Base-by-base conservation (phyloP, 2,797 vertebrate species). In the Ciconia nigra region DNA sequence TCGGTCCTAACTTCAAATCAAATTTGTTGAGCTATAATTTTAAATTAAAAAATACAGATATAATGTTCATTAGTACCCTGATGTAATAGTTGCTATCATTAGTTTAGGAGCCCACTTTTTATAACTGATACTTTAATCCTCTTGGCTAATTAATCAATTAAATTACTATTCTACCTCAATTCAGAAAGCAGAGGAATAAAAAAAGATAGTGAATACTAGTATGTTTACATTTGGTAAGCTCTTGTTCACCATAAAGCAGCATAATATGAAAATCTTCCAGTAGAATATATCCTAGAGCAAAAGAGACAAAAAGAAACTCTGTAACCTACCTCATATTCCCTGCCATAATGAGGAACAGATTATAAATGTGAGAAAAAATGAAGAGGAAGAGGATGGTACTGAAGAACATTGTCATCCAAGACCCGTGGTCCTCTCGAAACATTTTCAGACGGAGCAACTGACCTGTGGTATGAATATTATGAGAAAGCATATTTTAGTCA, bases 381-480 rank as follows among this genome's bases (percentile, higher is more conserved):
- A 99, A 99, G 96, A 99, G 99, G 97, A 99, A 99, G 97, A 99
- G 99, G 97, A 99, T 99, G 78, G 98, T 98, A 98, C 99, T 99
- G 99, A 99, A 99, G 98, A 99, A 99, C 99, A 99, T 99, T 1
- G 99, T 99, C 99, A 99, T 99, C 99, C 99, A 99, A 46, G 99
- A 99, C 73, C 99, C 99, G 7, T 99, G 99, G 95, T 99, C 99
- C 96, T 99, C 99, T 54, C 99, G 98, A 98, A 99, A 99, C 99
- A 99, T 99, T 98, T 99, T 99, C 97, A 99, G 98, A 63, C 99
- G 99, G 83, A 99, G 99, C 95, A 99, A 98, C 91, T 99, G 99
- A 98, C 99, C 99, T 99, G 96, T 47, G 85, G 97, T 35, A 89
- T 13, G 83, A 96, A 97, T 78, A 96, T 72, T 42, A 84, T 20